Percentiles rank a stretch among this genome's conserved stretches.
Evolutionary conservation across 2,797 vertebrate genomes (phyloP).

Genomic region (Decapterus maruadsi): DNA sequence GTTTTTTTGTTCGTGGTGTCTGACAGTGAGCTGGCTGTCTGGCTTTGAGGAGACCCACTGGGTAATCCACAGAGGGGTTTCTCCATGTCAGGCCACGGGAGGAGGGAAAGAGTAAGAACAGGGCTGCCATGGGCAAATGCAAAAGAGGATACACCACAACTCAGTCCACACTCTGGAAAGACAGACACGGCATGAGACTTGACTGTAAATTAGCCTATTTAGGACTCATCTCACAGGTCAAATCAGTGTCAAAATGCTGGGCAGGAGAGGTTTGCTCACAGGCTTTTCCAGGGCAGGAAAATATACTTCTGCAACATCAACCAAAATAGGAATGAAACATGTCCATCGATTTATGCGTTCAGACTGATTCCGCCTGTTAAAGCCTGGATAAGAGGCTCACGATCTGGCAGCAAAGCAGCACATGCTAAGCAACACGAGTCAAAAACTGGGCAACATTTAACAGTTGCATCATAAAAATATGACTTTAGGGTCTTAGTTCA

Average conservation of each 20-base stretch:
- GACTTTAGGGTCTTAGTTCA: background rate
- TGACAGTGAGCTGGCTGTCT: conserved; percentile 36
- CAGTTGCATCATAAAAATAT: background rate
- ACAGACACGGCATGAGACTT: conserved; percentile 1
- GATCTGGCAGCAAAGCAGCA: background rate
- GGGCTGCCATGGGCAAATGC: conserved; percentile 5
- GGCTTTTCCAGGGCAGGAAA: background rate
- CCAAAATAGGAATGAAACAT: conserved; percentile 7
- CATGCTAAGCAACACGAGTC: background rate
- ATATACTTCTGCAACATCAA: conserved; percentile 3
- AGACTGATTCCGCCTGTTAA: background rate
- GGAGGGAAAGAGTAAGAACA: conserved; percentile 23
- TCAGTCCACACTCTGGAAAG: conserved; percentile 1
- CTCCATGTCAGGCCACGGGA: conserved; percentile 27
- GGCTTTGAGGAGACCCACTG: conserved; percentile 50
- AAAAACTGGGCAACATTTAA: background rate
- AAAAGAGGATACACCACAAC: conserved; percentile 6
- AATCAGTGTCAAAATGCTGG: background rate
- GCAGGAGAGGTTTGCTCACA: background rate
- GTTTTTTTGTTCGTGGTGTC: background rate
- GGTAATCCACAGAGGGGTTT: conserved; percentile 39
- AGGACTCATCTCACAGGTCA: background rate
- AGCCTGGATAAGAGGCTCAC: background rate
- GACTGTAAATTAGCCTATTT: conserved; percentile 18
- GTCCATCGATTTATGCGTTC: conserved; percentile 1